Percentiles rank a stretch among this genome's conserved stretches.
Evolutionary conservation across 2,888 invertebrate genomes (phyloP).

Genomic region (Mechanitis mazaeus): DNA sequence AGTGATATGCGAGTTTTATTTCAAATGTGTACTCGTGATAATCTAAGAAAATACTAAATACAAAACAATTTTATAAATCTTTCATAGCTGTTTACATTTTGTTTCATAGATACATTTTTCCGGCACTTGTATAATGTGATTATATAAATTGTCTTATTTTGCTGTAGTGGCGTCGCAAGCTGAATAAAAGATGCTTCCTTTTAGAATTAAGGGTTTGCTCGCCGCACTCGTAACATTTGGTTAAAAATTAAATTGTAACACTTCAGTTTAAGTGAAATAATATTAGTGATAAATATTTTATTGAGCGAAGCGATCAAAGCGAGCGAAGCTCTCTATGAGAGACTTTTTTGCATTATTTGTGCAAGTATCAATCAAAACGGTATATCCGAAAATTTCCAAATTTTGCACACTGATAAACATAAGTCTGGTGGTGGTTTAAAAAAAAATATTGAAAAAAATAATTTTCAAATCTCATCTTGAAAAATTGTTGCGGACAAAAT

Average conservation of each 20-base stretch:
- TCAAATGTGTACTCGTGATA: no score
- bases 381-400: no score
- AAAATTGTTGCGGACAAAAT: no score
- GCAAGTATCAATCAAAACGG: no score
- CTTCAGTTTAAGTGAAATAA: background rate
- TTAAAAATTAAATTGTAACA: background rate
- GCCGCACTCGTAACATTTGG: constrained; percentile 30
- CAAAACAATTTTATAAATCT: background rate
- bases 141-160: constrained; percentile 20
- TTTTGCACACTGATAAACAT: no score
- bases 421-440: no score
- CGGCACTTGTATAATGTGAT: constrained; percentile 11
- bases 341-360: no score
- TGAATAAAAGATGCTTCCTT: constrained; percentile 36
- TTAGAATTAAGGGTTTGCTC: constrained; percentile 32
- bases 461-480: no score
- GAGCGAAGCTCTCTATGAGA: no score
- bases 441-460: no score
- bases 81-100: background rate
- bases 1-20: no score
- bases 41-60: no score
- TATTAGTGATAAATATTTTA: background rate
- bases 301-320: background rate
- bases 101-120: background rate
- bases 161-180: constrained; percentile 29